Conservation (phyloP, 2,888 invertebrate genomes). For the Eristalis tenax region DNA sequence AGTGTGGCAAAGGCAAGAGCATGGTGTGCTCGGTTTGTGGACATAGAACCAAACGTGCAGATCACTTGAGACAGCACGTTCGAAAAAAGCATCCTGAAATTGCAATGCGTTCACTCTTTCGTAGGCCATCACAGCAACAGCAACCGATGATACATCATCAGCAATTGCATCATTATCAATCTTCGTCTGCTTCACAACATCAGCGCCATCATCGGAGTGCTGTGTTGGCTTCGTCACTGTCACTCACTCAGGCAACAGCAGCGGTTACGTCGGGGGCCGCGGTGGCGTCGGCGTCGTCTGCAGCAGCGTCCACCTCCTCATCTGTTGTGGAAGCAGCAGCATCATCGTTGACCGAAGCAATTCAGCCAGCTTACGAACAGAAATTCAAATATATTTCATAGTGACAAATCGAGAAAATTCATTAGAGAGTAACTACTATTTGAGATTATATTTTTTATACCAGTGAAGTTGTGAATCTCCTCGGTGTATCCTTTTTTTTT, state of each 20-base stretch:
- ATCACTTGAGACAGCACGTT: constrained; percentile 83
- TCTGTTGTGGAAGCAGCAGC: constrained; percentile 58
- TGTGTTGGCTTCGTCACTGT: constrained; percentile 32
- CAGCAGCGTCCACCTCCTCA: constrained; percentile 6
- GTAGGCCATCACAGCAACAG: constrained; percentile 76
- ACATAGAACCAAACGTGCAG: constrained; percentile 83
- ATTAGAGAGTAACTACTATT: constrained; percentile 31
- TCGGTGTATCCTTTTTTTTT: constrained; percentile 9
- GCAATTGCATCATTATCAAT: constrained; percentile 73
- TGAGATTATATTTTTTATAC: not conserved
- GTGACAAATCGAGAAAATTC: constrained; percentile 8
- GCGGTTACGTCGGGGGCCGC: constrained; percentile 3
- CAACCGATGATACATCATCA: constrained; percentile 72
- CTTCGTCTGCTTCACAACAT: constrained; percentile 49
- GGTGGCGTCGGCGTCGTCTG: constrained; percentile 24
- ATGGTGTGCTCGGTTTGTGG: constrained; percentile 83
- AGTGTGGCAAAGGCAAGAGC: constrained; percentile 83
- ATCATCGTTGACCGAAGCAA: constrained; percentile 31
- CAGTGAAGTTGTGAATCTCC: constrained; percentile 13
- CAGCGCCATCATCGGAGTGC: constrained; percentile 51
- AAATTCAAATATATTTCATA: constrained; percentile 68
- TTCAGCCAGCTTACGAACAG: constrained; percentile 49
- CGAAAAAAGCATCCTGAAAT: constrained; percentile 82
- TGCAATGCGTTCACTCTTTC: constrained; percentile 79
- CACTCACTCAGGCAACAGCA: constrained; percentile 18